These are phyloP conservation scores for Amphibalanus amphitrite DNA, from an alignment of 1,140 invertebrate genomes.

Conservation along the genomic window DNA sequence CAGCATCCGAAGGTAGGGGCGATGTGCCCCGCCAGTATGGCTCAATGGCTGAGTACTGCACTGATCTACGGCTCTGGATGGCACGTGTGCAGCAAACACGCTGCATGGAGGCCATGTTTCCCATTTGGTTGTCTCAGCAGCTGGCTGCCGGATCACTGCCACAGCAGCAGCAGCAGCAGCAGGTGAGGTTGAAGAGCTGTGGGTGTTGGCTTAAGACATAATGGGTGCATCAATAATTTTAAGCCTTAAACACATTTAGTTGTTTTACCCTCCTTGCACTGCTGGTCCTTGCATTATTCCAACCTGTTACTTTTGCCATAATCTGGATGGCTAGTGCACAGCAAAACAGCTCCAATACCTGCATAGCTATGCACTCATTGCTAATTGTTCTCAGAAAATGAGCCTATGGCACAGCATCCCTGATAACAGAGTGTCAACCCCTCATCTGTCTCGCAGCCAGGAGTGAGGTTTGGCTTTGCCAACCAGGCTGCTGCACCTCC, in stretches of 20 bases:
- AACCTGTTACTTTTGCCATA: no score
- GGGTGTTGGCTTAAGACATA: background rate
- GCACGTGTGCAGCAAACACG: background rate
- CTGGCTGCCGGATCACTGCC: background rate
- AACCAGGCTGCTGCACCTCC: no score
- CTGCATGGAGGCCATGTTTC: constrained; percentile 3
- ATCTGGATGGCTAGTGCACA: no score
- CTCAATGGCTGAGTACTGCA: background rate
- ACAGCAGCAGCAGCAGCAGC: background rate
- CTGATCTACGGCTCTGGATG: background rate
- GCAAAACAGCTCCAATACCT: no score
- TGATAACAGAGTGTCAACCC: no score
- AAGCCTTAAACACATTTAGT: background rate
- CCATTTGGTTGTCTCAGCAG: background rate
- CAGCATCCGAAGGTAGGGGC: no score
- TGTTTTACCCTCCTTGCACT: background rate
- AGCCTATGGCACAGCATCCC: no score
- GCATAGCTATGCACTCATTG: no score
- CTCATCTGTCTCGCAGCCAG: no score
- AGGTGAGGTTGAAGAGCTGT: background rate
- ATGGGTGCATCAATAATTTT: background rate
- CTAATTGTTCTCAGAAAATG: no score
- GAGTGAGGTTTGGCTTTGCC: no score
- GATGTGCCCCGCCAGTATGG: background rate
- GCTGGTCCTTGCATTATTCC: no score